These are phyloP conservation scores for Amiota mariae DNA, from an alignment of 2,888 invertebrate species.

Conservation along the genomic window DNA sequence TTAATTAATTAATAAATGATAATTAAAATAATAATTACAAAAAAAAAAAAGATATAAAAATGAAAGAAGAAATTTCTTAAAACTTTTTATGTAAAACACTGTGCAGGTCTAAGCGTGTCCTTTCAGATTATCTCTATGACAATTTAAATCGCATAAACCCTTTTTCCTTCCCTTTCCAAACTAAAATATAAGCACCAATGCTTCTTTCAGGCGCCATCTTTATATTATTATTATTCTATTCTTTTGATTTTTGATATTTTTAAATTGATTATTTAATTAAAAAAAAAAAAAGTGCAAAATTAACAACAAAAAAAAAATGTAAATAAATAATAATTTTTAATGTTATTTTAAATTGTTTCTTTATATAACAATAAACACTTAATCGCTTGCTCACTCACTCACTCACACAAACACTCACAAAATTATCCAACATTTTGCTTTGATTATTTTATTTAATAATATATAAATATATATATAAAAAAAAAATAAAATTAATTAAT, in stretches of 20 bases:
- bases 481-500: too few relatives aligned
- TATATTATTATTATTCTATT: too few relatives aligned
- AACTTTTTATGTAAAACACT: background rate
- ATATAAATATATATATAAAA: too few relatives aligned
- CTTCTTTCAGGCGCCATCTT: too few relatives aligned
- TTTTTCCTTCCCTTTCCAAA: too few relatives aligned
- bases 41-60: background rate
- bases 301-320: slow-evolving; percentile 25
- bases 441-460: too few relatives aligned
- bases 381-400: background rate
- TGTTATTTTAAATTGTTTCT: slow-evolving; percentile 22
- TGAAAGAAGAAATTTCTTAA: background rate
- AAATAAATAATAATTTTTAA: slow-evolving; percentile 29
- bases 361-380: background rate
- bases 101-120: background rate
- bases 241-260: background rate
- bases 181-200: too few relatives aligned
- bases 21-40: background rate
- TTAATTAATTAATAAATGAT: slow-evolving; percentile 3
- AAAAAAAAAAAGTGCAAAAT: slow-evolving; percentile 8
- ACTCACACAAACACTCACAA: background rate
- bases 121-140: background rate
- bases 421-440: background rate
- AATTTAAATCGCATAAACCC: too few relatives aligned
- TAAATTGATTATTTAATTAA: background rate